Conservation (phyloP, 2,888 invertebrate genomes). For the Sericinus montela region DNA sequence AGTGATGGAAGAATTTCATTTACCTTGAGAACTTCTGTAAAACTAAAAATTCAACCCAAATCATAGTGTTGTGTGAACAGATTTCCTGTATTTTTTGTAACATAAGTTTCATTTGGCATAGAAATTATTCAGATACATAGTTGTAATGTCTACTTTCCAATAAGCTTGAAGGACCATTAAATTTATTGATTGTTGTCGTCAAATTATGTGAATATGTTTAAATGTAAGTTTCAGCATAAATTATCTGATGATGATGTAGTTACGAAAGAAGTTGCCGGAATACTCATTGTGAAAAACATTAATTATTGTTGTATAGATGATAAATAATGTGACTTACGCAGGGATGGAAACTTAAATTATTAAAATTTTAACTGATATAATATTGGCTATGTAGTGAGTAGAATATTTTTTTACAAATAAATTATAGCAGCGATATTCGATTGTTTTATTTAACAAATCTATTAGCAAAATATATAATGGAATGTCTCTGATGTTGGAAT, state of each 20-base stretch:
- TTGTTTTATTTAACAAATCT: constrained; percentile 28
- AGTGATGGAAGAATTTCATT: constrained; percentile 23
- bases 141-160: constrained; percentile 48
- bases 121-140: constrained; percentile 23
- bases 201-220: constrained; percentile 51
- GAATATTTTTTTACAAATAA: constrained; percentile 86
- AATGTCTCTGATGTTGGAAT: too few species aligned
- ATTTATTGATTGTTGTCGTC: constrained; percentile 58
- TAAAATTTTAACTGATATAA: constrained; percentile 77
- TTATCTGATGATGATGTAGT: constrained; percentile 67
- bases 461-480: too few species aligned
- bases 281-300: constrained; percentile 74
- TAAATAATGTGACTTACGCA: constrained; percentile 80
- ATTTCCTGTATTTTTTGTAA: constrained; percentile 23
- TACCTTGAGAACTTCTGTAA: constrained; percentile 8
- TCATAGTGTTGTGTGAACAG: constrained; percentile 31
- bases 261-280: constrained; percentile 57
- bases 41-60: constrained; percentile 21
- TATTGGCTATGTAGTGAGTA: constrained; percentile 84
- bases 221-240: constrained; percentile 75
- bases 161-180: constrained; percentile 66
- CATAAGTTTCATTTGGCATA: constrained; percentile 19
- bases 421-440: constrained; percentile 73
- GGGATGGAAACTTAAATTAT: constrained; percentile 81
- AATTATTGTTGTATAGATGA: constrained; percentile 78